These are phyloP conservation scores for Dryobota labecula DNA, from an alignment of 2,888 invertebrate species.

Conservation along the genomic window DNA sequence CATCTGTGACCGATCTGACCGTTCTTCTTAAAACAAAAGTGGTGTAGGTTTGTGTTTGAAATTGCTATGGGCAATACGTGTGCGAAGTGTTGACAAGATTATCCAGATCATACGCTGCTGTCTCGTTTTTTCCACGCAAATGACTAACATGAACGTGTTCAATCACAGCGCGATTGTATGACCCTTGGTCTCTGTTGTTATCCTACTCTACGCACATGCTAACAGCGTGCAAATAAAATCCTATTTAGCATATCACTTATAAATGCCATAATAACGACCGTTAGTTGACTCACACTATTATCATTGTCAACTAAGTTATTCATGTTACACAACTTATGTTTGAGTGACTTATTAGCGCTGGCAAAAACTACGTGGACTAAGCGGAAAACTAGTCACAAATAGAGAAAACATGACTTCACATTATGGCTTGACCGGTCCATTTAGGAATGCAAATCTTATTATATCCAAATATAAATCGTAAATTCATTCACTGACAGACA, in stretches of 20 bases:
- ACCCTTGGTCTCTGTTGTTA: background rate
- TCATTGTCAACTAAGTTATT: constrained; percentile 45
- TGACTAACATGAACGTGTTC: constrained; percentile 1
- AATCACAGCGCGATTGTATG: background rate
- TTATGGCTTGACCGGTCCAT: background rate
- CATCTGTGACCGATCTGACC: too few species aligned
- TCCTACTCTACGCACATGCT: background rate
- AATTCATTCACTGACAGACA: too few species aligned
- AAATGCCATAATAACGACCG: constrained; percentile 35
- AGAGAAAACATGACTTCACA: background rate
- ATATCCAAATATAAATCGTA: background rate
- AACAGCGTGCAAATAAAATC: constrained; percentile 22
- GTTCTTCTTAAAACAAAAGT: too few species aligned
- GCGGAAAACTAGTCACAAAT: background rate
- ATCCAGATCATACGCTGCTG: background rate
- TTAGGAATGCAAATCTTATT: background rate
- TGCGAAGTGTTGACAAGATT: background rate
- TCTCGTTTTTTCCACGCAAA: background rate
- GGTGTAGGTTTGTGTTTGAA: too few species aligned
- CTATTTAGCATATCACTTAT: constrained; percentile 46
- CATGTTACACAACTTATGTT: constrained; percentile 20
- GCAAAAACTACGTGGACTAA: background rate
- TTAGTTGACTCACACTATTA: constrained; percentile 26
- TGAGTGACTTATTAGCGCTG: background rate
- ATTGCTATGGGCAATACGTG: too few species aligned